A percentile compares a stretch with the other conserved stretches of the same genome.
Evolutionary conservation across 2,797 vertebrate genomes (phyloP).

Genomic region (Sparidentex hasta): DNA sequence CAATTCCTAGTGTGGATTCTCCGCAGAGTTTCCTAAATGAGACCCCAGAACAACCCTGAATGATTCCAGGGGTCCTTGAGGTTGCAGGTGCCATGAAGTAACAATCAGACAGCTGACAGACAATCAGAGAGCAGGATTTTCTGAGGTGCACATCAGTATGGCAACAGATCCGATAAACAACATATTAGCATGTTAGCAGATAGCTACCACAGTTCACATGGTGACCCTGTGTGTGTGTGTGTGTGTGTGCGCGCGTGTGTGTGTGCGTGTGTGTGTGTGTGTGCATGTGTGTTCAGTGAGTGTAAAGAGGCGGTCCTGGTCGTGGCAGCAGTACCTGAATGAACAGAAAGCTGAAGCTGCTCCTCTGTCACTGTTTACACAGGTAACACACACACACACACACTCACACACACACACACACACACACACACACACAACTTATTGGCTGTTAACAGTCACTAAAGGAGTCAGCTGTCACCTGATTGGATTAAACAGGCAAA

Average conservation of each 20-base stretch:
- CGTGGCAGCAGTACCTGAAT: slow-evolving; percentile 85
- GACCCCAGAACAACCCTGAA: too few species aligned
- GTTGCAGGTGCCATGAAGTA: too few species aligned
- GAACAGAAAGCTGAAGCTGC: slow-evolving; percentile 80
- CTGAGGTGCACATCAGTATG: background rate
- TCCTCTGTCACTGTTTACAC: slow-evolving; percentile 75
- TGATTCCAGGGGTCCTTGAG: too few species aligned
- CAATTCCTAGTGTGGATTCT: too few species aligned
- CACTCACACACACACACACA: slow-evolving; percentile 7
- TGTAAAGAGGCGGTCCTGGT: slow-evolving; percentile 80
- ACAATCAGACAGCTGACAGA: background rate
- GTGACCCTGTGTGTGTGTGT: slow-evolving; percentile 3
- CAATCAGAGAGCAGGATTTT: background rate
- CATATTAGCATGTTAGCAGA: background rate
- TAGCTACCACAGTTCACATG: background rate
- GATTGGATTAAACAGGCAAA: too few species aligned
- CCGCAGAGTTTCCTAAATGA: too few species aligned
- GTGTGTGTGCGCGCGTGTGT: slow-evolving; percentile 21
- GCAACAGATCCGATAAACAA: background rate
- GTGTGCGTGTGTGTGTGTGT: slow-evolving; percentile 25
- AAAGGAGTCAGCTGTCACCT: too few species aligned
- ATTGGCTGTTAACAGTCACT: too few species aligned
- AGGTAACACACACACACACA: slow-evolving; percentile 69
- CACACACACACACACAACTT: slow-evolving; percentile 14
- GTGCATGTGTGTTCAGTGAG: slow-evolving; percentile 53